Percentiles rank a stretch among this genome's conserved stretches.
These are phyloP conservation scores for Sicus ferrugineus DNA, from an alignment of 2,888 invertebrate genomes.

Conservation along the genomic window DNA sequence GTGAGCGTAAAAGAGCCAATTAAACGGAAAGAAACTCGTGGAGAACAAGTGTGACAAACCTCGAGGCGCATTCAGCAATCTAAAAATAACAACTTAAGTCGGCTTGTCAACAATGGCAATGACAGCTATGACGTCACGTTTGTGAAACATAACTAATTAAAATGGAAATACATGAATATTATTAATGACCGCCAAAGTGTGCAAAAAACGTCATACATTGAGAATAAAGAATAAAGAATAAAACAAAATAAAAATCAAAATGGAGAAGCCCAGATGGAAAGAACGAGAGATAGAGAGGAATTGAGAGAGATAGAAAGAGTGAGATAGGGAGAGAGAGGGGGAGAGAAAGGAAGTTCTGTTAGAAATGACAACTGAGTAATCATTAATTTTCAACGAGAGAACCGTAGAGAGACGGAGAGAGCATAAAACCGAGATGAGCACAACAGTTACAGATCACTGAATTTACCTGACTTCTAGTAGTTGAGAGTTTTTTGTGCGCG, in stretches of 20 bases:
- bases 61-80: not conserved
- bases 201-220: conserved; percentile 32
- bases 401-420: no score
- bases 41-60: conserved; percentile 16
- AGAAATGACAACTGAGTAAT: no score
- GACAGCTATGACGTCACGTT: conserved; percentile 24
- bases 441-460: not conserved
- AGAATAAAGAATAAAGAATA: not conserved
- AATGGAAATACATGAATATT: not conserved
- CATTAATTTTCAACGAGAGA: no score
- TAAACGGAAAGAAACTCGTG: conserved; percentile 1
- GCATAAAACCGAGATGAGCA: no score
- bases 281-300: not conserved
- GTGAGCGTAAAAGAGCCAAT: conserved; percentile 14
- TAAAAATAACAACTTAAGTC: not conserved
- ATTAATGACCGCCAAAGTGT: conserved; percentile 16
- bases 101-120: conserved; percentile 7
- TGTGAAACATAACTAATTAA: not conserved
- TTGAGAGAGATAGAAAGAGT: no score
- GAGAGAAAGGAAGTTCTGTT: not conserved
- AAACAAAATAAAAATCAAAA: conserved; percentile 7
- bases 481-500: no score
- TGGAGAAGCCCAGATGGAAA: not conserved
- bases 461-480: no score
- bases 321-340: not conserved